These are phyloP conservation scores for Sepioteuthis lessoniana DNA, from an alignment of 2,888 invertebrate genomes.

Conservation along the genomic window DNA sequence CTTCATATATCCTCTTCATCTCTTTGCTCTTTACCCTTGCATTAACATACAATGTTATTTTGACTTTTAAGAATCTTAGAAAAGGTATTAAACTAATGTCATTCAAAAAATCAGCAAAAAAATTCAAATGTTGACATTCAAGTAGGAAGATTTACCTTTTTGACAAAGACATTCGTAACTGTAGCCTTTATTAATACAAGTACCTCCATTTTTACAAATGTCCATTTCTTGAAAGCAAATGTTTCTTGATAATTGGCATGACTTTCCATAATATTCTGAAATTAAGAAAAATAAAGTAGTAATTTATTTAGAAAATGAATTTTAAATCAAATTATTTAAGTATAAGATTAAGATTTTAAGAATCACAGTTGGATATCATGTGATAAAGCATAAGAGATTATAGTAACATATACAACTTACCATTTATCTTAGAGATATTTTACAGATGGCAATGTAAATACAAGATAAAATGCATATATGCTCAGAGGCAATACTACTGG, in stretches of 20 bases:
- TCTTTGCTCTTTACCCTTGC: too few species aligned
- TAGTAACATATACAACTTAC: too few species aligned
- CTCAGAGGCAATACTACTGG: too few species aligned
- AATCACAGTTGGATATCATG: too few species aligned
- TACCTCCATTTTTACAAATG: neutral
- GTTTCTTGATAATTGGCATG: constrained; percentile 57
- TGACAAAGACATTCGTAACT: neutral
- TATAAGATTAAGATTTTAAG: neutral
- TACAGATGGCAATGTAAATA: too few species aligned
- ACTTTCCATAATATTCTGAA: constrained; percentile 55
- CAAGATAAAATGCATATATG: too few species aligned
- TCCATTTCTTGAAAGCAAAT: constrained; percentile 51
- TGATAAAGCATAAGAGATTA: too few species aligned
- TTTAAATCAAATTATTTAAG: neutral
- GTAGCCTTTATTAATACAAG: neutral
- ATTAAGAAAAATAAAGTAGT: constrained; percentile 34
- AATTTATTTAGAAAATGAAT: neutral
- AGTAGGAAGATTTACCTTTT: neutral
- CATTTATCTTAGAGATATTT: too few species aligned
- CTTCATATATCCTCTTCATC: too few species aligned
- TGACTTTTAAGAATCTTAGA: too few species aligned
- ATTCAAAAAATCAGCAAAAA: neutral
- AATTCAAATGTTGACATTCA: neutral
- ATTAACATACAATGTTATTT: too few species aligned
- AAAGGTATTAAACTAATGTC: too few species aligned